Evolutionary conservation across 2,797 vertebrate species (phyloP), one percentile per base, ranked within the genome.

Genomic region (Streptopelia turtur): DNA sequence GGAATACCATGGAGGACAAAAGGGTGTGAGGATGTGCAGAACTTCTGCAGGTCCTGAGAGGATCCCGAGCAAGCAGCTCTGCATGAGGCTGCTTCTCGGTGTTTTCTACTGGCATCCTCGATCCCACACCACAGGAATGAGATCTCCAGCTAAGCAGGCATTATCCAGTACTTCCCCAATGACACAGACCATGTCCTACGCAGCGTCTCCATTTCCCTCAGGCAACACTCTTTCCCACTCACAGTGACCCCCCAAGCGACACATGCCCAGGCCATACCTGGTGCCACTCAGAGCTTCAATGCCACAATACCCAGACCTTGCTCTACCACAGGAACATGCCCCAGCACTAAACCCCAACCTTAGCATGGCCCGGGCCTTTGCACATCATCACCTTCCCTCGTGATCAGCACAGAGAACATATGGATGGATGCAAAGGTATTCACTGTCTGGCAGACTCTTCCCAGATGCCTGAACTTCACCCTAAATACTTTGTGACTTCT

Each of bases 271-370:
- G 31, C 22, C 16, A 11, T 33, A 47, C 11, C 33, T 9, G 16
- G 7, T 30, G 3, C 20, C 21, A 12, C 33, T 53, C 4, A 4
- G 13, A 28, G 13, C 17, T 39, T 30, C 49, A 30, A 17, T 37
- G 33, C 4, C 33, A 23, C 3, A 9, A 12, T 23, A 24, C 1
- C 3, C 17, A 56, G 16, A 33, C 11, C 13, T 28, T 39, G 16
- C 18, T 49, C 13, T 8, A 49, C 20, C 33, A 17, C 11, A 47
- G 17, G 4, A 47, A 11, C 9, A 37, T 17, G 95, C 6, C 22
- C 13, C 28, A 65, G 5, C 41, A 2, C 10, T 8, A 9, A 65
- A 49, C 2, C 3, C 15, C 3, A 5, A 23, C 4, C 6, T 20
- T 6, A 22, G 10, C 2, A 15, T 9, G 25, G 30, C 13, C 10